Evolutionary conservation across 2,888 invertebrate genomes (phyloP).

Genomic region (Tortrix viridana): DNA sequence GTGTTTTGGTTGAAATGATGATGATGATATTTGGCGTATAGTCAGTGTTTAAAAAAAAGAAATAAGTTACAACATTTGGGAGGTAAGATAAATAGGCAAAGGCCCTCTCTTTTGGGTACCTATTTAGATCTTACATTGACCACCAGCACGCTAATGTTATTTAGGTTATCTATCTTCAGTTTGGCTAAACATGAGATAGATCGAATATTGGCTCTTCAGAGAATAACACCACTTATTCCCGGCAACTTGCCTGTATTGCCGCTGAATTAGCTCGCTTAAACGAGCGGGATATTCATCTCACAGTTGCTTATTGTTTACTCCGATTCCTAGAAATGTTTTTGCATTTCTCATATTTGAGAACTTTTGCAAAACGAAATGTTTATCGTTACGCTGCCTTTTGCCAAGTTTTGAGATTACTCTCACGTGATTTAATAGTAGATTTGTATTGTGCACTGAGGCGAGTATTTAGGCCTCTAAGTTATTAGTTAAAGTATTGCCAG

Average conservation of each 20-base stretch:
- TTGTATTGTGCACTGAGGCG: neutral
- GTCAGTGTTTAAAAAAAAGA: no score
- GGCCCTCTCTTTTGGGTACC: no score
- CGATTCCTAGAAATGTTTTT: slow-evolving; percentile 13
- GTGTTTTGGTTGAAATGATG: no score
- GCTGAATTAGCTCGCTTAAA: slow-evolving; percentile 60
- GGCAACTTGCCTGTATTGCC: slow-evolving; percentile 41
- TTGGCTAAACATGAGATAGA: no score
- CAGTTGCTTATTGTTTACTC: slow-evolving; percentile 35
- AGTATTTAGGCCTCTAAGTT: slow-evolving; percentile 3
- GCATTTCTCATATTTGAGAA: slow-evolving; percentile 11
- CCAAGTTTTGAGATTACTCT: slow-evolving; percentile 29
- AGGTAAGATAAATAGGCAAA: no score
- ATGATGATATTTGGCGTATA: no score
- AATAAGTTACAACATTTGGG: no score
- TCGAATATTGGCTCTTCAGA: no score
- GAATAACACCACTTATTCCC: slow-evolving; percentile 40
- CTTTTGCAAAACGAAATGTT: slow-evolving; percentile 22
- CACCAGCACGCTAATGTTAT: no score
- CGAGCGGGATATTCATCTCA: slow-evolving; percentile 31
- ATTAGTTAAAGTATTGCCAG: neutral
- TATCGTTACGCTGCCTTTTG: slow-evolving; percentile 31
- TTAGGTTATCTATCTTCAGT: no score
- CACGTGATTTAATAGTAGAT: slow-evolving; percentile 10
- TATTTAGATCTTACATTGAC: no score